Conservation (phyloP, 2,797 vertebrate genomes). For the Clarias laeviceps region DNA sequence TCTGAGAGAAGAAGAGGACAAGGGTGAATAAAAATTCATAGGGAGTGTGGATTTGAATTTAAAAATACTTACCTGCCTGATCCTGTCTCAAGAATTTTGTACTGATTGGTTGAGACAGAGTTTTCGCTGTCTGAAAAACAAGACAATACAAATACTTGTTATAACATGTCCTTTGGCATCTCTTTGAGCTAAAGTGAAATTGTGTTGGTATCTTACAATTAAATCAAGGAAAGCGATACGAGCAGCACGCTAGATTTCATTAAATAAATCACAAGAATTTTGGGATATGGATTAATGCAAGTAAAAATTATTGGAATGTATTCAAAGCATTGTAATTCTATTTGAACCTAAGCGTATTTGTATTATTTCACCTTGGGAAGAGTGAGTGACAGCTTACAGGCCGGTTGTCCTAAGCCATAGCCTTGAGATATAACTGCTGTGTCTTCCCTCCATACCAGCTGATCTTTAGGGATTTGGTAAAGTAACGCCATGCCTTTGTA, state of each 20-base stretch:
- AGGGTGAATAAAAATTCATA: neutral
- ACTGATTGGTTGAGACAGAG: slow-evolving; percentile 65
- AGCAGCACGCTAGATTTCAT: neutral
- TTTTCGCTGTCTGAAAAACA: slow-evolving; percentile 74
- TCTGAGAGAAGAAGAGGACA: slow-evolving; percentile 30
- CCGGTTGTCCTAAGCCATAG: slow-evolving; percentile 68
- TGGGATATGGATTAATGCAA: neutral
- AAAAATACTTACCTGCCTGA: slow-evolving; percentile 75
- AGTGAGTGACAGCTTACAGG: slow-evolving; percentile 82
- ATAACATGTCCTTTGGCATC: neutral
- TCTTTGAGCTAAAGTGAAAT: neutral
- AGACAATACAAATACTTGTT: slow-evolving; percentile 22
- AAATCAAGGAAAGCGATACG: neutral
- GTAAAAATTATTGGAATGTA: neutral
- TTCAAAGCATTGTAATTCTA: neutral
- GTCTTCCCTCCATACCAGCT: slow-evolving; percentile 68
- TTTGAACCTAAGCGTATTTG: neutral
- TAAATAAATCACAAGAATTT: slow-evolving; percentile 15
- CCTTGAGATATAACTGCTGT: slow-evolving; percentile 43
- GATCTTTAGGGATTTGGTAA: slow-evolving; percentile 76
- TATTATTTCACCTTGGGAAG: slow-evolving; percentile 81
- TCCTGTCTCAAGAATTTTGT: slow-evolving; percentile 68
- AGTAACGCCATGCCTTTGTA: slow-evolving; percentile 83
- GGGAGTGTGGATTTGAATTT: neutral
- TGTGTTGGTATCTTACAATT: neutral